A percentile compares a stretch with the other conserved stretches of the same genome.
phyloP scores from a whole-genome alignment of 2,113 vertebrate species.

The Sebastes schlegelii region DNA sequence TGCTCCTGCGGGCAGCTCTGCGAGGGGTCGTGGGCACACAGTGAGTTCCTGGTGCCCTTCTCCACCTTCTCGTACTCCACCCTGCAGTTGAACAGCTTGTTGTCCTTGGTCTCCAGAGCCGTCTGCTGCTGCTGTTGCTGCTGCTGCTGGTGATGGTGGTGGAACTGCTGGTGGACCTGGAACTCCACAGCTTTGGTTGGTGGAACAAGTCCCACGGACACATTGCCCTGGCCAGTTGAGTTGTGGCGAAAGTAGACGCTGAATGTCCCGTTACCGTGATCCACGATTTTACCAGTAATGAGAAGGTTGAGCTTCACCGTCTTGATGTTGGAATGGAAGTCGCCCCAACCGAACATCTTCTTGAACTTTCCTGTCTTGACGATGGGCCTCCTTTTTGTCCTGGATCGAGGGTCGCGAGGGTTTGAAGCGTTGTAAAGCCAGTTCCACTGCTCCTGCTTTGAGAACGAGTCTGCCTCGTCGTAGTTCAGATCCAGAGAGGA shows the following conservation, averaged over 20 bases:
- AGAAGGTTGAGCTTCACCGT: constrained; percentile 97
- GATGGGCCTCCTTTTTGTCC: constrained; percentile 91
- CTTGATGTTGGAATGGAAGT: constrained; percentile 99
- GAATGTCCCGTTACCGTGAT: constrained; percentile 98
- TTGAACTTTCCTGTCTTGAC: constrained; percentile 98
- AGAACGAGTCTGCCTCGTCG: constrained; percentile 89
- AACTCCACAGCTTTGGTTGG: constrained; percentile 98
- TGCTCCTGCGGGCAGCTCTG: constrained; percentile 99
- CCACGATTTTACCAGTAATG: constrained; percentile 98
- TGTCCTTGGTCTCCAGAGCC: constrained; percentile 96
- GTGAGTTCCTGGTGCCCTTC: constrained; percentile 95
- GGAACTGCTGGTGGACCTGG: constrained; percentile 84
- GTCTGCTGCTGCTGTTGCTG: constrained; percentile 88
- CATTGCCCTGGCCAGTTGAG: constrained; percentile 96
- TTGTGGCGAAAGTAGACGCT: constrained; percentile 99
- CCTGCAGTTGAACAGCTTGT: constrained; percentile 98
- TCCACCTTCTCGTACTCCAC: constrained; percentile 98
- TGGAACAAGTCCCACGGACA: constrained; percentile 95
- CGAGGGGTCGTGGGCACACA: constrained; percentile 97
- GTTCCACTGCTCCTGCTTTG: constrained; percentile 93
- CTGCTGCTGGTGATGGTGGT: constrained; percentile 71
- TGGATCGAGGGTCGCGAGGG: constrained; percentile 88
- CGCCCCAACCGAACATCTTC: constrained; percentile 99
- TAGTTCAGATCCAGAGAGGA: constrained; percentile 92
- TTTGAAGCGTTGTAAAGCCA: constrained; percentile 92